These are phyloP conservation scores for Myiotriccus ornatus DNA, from an alignment of 2,797 vertebrate genomes.

Conservation along the genomic window DNA sequence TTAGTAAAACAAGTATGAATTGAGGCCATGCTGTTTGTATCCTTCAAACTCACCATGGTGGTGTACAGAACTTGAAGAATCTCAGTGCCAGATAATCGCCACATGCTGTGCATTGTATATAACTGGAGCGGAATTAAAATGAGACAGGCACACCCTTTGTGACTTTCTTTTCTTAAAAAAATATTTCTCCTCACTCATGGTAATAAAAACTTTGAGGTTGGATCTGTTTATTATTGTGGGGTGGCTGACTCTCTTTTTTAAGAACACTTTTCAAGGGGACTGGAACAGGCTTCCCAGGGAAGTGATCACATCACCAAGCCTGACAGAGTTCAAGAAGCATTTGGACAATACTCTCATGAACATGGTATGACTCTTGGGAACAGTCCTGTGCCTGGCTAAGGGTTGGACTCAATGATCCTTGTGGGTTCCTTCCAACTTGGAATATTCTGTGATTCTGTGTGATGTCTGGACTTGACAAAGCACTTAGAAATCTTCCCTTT, in stretches of 20 bases:
- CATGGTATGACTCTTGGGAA: not conserved
- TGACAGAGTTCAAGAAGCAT: not conserved
- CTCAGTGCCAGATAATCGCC: not conserved
- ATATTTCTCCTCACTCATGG: not conserved
- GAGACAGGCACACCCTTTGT: conserved; percentile 3
- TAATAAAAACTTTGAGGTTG: not conserved
- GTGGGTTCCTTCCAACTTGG: not conserved
- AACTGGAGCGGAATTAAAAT: conserved; percentile 32
- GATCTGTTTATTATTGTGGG: not conserved
- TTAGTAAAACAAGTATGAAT: conserved; percentile 52
- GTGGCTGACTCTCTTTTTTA: not conserved
- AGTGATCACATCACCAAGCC: not conserved
- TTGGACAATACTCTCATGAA: not conserved
- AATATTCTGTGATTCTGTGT: not conserved
- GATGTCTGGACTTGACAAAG: not conserved
- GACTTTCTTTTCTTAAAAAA: conserved; percentile 39
- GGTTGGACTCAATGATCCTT: not conserved
- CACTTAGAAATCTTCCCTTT: not conserved
- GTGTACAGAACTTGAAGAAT: conserved; percentile 14
- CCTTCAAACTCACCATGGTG: conserved; percentile 3
- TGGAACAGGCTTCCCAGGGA: not conserved
- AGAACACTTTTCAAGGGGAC: not conserved
- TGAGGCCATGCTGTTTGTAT: conserved; percentile 11
- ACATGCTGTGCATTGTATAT: conserved; percentile 25
- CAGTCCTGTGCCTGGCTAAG: not conserved